phyloP scores from a whole-genome alignment of 2,888 invertebrate species.

The Pogonocherus hispidulus region DNA sequence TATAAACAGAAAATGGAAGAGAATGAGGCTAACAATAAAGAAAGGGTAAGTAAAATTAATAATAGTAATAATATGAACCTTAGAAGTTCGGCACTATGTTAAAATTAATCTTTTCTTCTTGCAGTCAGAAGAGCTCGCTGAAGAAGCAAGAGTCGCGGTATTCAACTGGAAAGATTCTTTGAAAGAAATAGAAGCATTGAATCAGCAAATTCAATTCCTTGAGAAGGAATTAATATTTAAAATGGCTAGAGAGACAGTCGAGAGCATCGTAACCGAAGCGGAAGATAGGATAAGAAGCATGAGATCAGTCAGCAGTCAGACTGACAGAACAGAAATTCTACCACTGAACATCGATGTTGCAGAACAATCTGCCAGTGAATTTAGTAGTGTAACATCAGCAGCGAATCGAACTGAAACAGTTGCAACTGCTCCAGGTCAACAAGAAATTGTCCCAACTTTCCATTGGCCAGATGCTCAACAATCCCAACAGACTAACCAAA shows the following conservation, averaged over 20 bases:
- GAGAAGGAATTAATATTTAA: constrained; percentile 47
- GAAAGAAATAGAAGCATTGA: constrained; percentile 58
- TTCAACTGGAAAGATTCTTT: constrained; percentile 25
- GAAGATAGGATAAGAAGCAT: constrained; percentile 30
- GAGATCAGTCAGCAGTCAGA: constrained; percentile 39
- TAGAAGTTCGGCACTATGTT: no score
- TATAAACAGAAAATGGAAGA: constrained; percentile 45
- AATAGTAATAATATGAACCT: background rate
- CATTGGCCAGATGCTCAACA: constrained; percentile 51
- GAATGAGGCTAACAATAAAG: constrained; percentile 36
- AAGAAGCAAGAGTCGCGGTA: constrained; percentile 36
- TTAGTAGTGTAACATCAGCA: background rate
- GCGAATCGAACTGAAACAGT: background rate
- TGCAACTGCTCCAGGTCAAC: constrained; percentile 10
- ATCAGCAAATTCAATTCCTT: constrained; percentile 35
- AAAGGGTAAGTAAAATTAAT: constrained; percentile 10
- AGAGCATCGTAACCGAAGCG: constrained; percentile 49
- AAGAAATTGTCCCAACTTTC: constrained; percentile 49
- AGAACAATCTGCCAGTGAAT: background rate
- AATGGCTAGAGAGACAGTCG: constrained; percentile 48
- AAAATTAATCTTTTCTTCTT: background rate
- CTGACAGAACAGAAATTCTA: constrained; percentile 16
- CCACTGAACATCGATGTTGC: constrained; percentile 19
- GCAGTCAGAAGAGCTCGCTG: constrained; percentile 33
- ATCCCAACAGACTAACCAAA: background rate